Conservation (phyloP, 2,113 vertebrate genomes). For the Phrynosoma platyrhinos region DNA sequence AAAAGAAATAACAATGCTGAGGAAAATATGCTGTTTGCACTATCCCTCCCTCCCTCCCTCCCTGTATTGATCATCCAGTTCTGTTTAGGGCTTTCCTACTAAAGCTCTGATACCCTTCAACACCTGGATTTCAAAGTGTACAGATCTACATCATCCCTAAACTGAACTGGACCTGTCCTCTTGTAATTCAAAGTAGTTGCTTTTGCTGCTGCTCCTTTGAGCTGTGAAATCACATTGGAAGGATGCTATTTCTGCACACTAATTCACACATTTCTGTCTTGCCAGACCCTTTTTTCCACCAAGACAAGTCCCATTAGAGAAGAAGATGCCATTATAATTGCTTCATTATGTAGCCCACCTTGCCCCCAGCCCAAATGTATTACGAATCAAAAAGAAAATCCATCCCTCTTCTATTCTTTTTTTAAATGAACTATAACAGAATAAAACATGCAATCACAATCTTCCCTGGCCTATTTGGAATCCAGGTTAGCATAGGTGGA, state of each 20-base stretch:
- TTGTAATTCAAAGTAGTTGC: background rate
- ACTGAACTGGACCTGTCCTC: background rate
- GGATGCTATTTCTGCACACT: background rate
- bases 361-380: background rate
- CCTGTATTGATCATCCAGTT: constrained; percentile 3
- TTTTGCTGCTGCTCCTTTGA: background rate
- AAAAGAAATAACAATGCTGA: background rate
- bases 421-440: background rate
- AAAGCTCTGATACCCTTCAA: background rate
- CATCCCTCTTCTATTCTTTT: background rate
- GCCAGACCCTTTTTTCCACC: background rate
- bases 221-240: background rate
- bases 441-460: background rate
- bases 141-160: background rate
- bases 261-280: background rate
- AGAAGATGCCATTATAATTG: background rate
- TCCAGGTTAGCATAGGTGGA: background rate
- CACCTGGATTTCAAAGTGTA: constrained; percentile 29
- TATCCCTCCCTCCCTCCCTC: background rate
- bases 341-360: background rate
- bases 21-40: background rate
- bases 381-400: background rate
- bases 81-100: constrained; percentile 11
- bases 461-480: background rate
- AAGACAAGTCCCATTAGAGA: background rate